Percentiles rank a stretch among this genome's conserved stretches.
These are phyloP conservation scores for Campoletis sonorensis DNA, from an alignment of 1,140 invertebrate species.

Conservation along the genomic window DNA sequence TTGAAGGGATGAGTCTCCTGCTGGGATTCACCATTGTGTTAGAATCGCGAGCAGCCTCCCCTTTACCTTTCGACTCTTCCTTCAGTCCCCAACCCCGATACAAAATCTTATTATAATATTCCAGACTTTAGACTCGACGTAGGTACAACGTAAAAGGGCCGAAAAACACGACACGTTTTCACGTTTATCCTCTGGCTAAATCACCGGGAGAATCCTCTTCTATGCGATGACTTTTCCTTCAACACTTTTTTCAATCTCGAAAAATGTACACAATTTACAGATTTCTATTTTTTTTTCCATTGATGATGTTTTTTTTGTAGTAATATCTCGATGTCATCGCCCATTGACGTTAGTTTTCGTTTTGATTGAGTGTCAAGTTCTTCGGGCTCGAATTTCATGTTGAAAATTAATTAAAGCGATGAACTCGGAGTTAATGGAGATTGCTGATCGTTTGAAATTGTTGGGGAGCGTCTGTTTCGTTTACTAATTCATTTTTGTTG, in stretches of 20 bases:
- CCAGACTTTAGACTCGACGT: background rate
- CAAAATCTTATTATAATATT: constrained; percentile 24
- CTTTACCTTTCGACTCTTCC: constrained; percentile 46
- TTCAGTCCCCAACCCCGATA: constrained; percentile 19
- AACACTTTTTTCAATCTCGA: background rate
- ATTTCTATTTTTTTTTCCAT: background rate
- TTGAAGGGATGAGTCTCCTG: constrained; percentile 29
- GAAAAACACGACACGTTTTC: background rate
- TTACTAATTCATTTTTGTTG: no score
- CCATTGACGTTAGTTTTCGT: no score
- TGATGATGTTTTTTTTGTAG: no score
- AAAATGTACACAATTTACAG: background rate
- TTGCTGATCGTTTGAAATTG: background rate
- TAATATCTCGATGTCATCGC: no score
- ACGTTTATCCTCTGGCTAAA: background rate
- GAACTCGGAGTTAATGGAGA: no score
- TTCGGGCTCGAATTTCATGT: no score
- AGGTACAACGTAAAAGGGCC: background rate
- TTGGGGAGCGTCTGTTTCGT: no score
- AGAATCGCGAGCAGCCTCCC: constrained; percentile 43
- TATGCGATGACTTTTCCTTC: constrained; percentile 19
- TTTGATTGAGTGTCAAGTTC: no score
- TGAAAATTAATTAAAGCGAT: no score
- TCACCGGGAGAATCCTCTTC: background rate
- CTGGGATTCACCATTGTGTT: constrained; percentile 61